Base-by-base conservation (phyloP, 2,797 vertebrate genomes). In the Naso thynnoides region DNA sequence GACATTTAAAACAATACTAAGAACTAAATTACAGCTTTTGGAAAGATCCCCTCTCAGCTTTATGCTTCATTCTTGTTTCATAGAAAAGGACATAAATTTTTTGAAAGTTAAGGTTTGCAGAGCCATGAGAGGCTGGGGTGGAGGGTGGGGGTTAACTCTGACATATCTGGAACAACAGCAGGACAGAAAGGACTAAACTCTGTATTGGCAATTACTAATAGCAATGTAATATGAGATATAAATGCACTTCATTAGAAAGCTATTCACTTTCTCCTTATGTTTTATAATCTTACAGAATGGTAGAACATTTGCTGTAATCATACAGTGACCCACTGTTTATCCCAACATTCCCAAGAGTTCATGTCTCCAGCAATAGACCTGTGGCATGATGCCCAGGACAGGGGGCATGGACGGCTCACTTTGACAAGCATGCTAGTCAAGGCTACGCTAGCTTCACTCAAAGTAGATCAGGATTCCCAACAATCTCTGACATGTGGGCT, bases 321-420 rank as follows among this genome's bases (percentile, higher is more conserved):
- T 76, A 73, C 79, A 87, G 86, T 83, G 86, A 82, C 85, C 82
- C 62, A 86, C 88, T 83, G 89, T 93, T 90, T 90, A 89, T 92
- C 86, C 81, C 79, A 71, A 62, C 90, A 92, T 93, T 92, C 91
- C 85, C 87, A 79, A 86, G 90, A 89, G 90, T 92, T 92, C 90
- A 92, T 74, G 71, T 89, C 86, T 90, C 93, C 91, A 90, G 93
- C 92, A 93, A 93, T 93, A 94, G 91, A 88, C 84, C 84, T 36
- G 82, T 93, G 92, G 92, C 93, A 85, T 14, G 76, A 77, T 85
- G 91, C 93, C 93, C 89, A 81, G 91, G 89, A 91, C 86, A 80
- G 76, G 66, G 60, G 85, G 83, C 76, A 63, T 33, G 81, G 81
- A 86, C 77, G 87, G 87, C 83, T 87, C 81, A 81, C 76, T 84